Conservation (phyloP, 2,888 invertebrate species). For the Parasteatoda lunata region DNA sequence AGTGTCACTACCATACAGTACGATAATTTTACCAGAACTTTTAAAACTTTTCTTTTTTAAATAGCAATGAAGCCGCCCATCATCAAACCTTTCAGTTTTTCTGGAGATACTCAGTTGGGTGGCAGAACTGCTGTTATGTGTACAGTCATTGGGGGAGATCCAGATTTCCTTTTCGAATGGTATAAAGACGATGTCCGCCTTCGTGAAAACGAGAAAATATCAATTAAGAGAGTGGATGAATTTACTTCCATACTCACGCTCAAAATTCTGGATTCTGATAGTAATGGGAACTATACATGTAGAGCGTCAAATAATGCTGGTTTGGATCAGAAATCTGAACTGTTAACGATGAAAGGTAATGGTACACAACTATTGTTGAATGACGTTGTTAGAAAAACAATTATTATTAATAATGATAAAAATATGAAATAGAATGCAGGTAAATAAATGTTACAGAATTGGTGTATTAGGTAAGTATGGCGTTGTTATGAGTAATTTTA, state of each 20-base stretch:
- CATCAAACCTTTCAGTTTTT: conserved; percentile 39
- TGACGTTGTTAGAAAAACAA: too few species aligned
- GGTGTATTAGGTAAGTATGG: too few species aligned
- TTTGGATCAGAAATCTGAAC: conserved; percentile 21
- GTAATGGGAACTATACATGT: conserved; percentile 60
- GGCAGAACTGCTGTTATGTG: conserved; percentile 43
- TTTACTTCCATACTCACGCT: conserved; percentile 21
- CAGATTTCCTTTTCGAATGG: conserved; percentile 66
- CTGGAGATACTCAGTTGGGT: conserved; percentile 11
- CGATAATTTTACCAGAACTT: too few species aligned
- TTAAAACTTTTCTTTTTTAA: background rate
- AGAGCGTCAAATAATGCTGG: conserved; percentile 28
- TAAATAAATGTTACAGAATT: too few species aligned
- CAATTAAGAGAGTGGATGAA: background rate
- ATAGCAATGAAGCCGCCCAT: conserved; percentile 14
- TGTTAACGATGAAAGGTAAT: conserved; percentile 39
- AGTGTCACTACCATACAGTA: too few species aligned
- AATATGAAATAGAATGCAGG: too few species aligned
- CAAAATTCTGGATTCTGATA: background rate
- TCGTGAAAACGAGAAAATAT: background rate
- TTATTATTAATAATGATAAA: too few species aligned
- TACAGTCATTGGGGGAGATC: conserved; percentile 59
- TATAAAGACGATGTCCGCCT: conserved; percentile 46
- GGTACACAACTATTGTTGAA: too few species aligned
- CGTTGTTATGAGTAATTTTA: too few species aligned